Evolutionary conservation across 2,888 invertebrate genomes (phyloP).

Genomic region (Agrochola circellaris): DNA sequence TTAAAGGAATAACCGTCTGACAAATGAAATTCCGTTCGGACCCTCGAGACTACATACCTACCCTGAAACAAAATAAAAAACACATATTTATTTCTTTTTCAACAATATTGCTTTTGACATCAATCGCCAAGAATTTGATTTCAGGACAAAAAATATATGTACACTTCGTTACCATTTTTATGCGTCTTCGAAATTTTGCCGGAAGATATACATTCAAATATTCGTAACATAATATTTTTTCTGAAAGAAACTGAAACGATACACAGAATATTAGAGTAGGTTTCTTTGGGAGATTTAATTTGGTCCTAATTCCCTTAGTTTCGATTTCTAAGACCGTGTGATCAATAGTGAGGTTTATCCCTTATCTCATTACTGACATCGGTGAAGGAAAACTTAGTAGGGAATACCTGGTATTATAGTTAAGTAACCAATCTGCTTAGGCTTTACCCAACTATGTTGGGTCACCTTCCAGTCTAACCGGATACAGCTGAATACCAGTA

Average conservation of each 20-base stretch:
- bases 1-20: neutral
- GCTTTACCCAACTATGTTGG: too few species aligned
- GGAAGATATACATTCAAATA: constrained; percentile 16
- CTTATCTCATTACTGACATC: too few species aligned
- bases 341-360: neutral
- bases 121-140: constrained; percentile 33
- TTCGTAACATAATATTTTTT: constrained; percentile 33
- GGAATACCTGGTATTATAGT: too few species aligned
- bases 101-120: constrained; percentile 35
- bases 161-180: constrained; percentile 39
- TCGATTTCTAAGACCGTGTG: neutral
- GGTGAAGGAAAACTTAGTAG: too few species aligned
- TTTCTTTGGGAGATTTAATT: constrained; percentile 8
- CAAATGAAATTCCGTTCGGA: neutral
- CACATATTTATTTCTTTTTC: constrained; percentile 16
- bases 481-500: too few species aligned
- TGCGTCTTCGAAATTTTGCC: constrained; percentile 8
- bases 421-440: too few species aligned
- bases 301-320: constrained; percentile 10
- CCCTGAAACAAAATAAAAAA: constrained; percentile 21
- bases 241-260: constrained; percentile 1
- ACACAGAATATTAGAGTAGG: constrained; percentile 1
- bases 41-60: neutral
- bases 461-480: too few species aligned
- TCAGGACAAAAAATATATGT: constrained; percentile 27